Evolutionary conservation across 2,113 vertebrate species (phyloP).

Genomic region (Pterocles gutturalis): DNA sequence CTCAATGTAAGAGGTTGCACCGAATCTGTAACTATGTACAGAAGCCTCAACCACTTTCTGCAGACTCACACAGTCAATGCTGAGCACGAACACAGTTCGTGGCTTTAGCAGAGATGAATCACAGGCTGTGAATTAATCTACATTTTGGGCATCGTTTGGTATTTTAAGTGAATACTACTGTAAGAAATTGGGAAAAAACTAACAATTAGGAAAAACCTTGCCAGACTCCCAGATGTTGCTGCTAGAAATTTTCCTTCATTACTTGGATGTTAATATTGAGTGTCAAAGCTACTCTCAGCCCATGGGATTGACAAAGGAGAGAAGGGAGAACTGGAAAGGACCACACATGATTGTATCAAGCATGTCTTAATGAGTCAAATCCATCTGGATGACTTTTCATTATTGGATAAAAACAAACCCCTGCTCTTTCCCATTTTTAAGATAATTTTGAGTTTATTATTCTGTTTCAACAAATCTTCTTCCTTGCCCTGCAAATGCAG

Average conservation of each 20-base stretch:
- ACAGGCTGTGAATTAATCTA: neutral
- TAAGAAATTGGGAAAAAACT: neutral
- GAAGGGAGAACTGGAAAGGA: neutral
- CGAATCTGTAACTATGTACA: neutral
- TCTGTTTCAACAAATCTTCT: neutral
- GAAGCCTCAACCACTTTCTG: neutral
- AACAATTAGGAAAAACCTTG: neutral
- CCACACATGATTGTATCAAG: neutral
- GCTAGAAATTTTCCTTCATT: neutral
- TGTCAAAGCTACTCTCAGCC: neutral
- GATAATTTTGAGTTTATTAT: neutral
- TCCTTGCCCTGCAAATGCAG: neutral
- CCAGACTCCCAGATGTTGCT: neutral
- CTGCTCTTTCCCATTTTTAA: neutral
- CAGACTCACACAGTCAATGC: neutral
- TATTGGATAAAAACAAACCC: neutral
- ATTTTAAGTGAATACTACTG: neutral
- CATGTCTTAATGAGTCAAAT: neutral
- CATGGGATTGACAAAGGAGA: neutral
- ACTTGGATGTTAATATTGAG: neutral
- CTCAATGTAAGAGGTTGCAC: neutral
- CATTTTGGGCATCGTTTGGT: neutral
- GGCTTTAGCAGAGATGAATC: neutral
- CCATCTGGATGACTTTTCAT: neutral
- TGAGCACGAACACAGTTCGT: neutral